These are phyloP conservation scores for Porites rus DNA, from an alignment of 92 coral and sea anemone genomes.

Conservation along the genomic window DNA sequence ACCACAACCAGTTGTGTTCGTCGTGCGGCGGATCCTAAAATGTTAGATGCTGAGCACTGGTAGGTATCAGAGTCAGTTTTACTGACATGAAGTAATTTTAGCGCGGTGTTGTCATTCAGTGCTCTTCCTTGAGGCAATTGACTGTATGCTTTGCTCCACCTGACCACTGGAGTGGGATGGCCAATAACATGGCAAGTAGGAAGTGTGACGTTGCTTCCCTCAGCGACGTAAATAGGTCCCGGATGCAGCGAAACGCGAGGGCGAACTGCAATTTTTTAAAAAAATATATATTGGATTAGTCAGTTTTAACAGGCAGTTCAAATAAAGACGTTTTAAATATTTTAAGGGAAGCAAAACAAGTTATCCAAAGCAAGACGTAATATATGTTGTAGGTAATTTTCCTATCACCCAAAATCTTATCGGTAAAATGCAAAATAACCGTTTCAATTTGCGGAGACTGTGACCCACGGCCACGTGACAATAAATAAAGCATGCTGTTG, in stretches of 20 bases:
- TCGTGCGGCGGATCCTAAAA: slow-evolving; percentile 6
- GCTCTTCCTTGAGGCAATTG: slow-evolving; percentile 6
- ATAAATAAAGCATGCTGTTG: too few relatives aligned
- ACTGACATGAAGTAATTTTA: neutral
- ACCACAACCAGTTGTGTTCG: slow-evolving; percentile 16
- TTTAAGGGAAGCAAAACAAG: too few relatives aligned
- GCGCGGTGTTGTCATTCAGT: neutral
- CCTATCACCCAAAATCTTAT: too few relatives aligned
- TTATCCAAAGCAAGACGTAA: too few relatives aligned
- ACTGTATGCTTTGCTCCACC: slow-evolving; percentile 24
- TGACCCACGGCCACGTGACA: too few relatives aligned
- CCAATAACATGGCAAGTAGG: slow-evolving; percentile 40
- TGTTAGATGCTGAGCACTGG: slow-evolving; percentile 29
- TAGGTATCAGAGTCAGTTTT: slow-evolving; percentile 30
- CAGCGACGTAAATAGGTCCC: slow-evolving; percentile 25
- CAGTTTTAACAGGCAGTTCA: too few relatives aligned
- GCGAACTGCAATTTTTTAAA: neutral
- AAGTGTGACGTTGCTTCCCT: slow-evolving; percentile 29
- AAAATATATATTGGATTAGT: neutral
- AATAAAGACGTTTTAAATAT: too few relatives aligned
- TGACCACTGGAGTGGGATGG: slow-evolving; percentile 32
- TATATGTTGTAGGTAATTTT: too few relatives aligned
- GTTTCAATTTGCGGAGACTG: too few relatives aligned
- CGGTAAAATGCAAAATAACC: too few relatives aligned
- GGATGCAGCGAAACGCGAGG: slow-evolving; percentile 23